These are phyloP conservation scores for Enteromius afrohamiltoni DNA, from an alignment of 2,797 vertebrate species.

Conservation along the genomic window DNA sequence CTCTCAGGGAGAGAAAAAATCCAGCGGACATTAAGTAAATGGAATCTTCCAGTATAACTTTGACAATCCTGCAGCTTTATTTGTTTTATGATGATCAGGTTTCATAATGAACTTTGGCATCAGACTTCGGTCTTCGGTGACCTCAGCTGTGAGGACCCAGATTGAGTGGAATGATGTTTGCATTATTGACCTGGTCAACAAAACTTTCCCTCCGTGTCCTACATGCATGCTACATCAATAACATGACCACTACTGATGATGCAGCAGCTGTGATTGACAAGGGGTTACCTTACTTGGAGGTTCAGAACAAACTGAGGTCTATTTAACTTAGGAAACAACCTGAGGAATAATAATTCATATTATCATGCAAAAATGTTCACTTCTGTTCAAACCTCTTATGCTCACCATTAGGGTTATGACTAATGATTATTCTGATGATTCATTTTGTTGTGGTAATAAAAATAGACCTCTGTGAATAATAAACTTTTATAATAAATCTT, in stretches of 20 bases:
- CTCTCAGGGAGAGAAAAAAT: conserved; percentile 9
- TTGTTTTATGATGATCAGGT: background rate
- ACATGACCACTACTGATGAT: conserved; percentile 11
- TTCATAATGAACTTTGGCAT: conserved; percentile 23
- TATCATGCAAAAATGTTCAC: background rate
- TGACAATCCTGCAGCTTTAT: background rate
- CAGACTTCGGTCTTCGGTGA: conserved; percentile 3
- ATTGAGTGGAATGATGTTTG: background rate
- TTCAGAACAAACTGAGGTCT: background rate
- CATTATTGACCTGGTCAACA: background rate
- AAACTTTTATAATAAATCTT: too few relatives aligned
- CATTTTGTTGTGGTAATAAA: too few relatives aligned
- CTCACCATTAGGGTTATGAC: background rate
- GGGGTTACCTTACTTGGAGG: background rate
- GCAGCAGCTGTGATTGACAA: background rate
- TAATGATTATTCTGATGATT: too few relatives aligned
- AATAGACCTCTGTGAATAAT: too few relatives aligned
- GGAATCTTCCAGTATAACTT: background rate
- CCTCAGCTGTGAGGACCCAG: background rate
- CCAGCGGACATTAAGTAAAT: conserved; percentile 21
- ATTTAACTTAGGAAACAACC: background rate
- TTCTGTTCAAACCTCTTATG: background rate
- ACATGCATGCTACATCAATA: conserved; percentile 4
- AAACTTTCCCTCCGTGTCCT: conserved; percentile 10
- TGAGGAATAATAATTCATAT: too few relatives aligned